Percentiles rank a stretch among this genome's conserved stretches.
Evolutionary conservation across 2,797 vertebrate genomes (phyloP).

Genomic region (Megaceryle alcyon): DNA sequence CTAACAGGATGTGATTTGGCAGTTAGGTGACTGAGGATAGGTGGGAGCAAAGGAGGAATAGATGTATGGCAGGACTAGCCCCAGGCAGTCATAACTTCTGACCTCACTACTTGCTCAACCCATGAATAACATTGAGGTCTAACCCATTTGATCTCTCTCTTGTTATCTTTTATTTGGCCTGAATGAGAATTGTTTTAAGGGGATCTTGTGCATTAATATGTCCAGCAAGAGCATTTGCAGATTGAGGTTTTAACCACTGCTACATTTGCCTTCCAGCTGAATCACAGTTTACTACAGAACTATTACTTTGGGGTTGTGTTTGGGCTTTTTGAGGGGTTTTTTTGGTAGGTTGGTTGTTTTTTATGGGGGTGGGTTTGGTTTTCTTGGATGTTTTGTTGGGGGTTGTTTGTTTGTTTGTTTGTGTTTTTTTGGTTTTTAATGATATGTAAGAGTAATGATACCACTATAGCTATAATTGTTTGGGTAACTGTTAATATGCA

Average conservation of each 20-base stretch:
- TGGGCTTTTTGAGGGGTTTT: no score
- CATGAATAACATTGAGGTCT: neutral
- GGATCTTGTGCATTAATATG: neutral
- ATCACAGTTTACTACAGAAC: neutral
- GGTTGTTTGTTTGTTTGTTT: neutral
- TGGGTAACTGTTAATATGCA: neutral
- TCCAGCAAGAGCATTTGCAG: neutral
- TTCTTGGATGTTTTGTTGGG: no score
- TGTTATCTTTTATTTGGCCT: neutral
- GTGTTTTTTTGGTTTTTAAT: neutral
- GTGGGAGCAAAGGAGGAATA: neutral
- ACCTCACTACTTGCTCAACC: neutral
- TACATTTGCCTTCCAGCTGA: neutral
- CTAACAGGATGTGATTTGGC: fast-evolving
- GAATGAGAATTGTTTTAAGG: neutral
- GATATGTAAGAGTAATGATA: neutral
- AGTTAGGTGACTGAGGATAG: neutral
- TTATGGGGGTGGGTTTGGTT: neutral
- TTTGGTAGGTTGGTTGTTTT: no score
- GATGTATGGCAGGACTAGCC: neutral
- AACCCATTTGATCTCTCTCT: neutral
- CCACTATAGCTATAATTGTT: neutral
- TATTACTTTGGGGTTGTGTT: neutral
- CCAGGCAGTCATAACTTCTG: neutral
- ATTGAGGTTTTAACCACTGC: neutral